Evolutionary conservation across 2,888 invertebrate species (phyloP), one percentile per base, ranked within the genome.

Genomic region (Congeria kusceri): DNA sequence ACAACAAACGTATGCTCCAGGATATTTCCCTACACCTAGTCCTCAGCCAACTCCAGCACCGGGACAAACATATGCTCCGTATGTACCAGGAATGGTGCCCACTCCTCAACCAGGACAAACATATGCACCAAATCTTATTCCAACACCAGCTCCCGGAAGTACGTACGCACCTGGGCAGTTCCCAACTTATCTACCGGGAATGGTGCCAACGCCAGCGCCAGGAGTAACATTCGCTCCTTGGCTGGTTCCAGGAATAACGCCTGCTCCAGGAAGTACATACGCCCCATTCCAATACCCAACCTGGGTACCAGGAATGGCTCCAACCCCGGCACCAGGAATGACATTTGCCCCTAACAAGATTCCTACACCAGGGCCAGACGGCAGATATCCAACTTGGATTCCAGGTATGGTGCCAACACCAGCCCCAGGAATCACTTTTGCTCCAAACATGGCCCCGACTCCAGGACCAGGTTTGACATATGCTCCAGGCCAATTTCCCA

Each of bases 371-470:
- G 78, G 68, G 20, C 87, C 87, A 59, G 86, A 82, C 11, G 47
- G 56, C 18, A 87, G 86, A 25, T 85, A 84, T 77, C 78, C 80
- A 62, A 87, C 87, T 49, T 84, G 68, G 66, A 77, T 80, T 18
- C 87, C 87, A 75, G 80, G 81, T 9, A 83, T 79, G 74, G 74
- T 73, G 11, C 86, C 86, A 67, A 86, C 86, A n/a, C 83, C 85
- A 59, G 77, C 77, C 1, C 85, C 85, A 59, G 83, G 84, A 2
- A 11, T 63, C 18, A 85, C 86, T n/a, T 86, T 75, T 76, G 78
- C 83, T 7, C 85, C 85, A 77, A 57, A 73, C 18, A 44, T 71
- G 46, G 67, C 82, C 18, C 86, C 86, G 62, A 86, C 86, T 44
- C 74, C 79, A 71, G 76, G 69, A 15, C 76, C 74, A 59, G 80